A percentile compares a stretch with the other conserved stretches of the same genome.
Evolutionary conservation across 1,140 invertebrate species (phyloP).

Genomic region (Platyscapa corneri): DNA sequence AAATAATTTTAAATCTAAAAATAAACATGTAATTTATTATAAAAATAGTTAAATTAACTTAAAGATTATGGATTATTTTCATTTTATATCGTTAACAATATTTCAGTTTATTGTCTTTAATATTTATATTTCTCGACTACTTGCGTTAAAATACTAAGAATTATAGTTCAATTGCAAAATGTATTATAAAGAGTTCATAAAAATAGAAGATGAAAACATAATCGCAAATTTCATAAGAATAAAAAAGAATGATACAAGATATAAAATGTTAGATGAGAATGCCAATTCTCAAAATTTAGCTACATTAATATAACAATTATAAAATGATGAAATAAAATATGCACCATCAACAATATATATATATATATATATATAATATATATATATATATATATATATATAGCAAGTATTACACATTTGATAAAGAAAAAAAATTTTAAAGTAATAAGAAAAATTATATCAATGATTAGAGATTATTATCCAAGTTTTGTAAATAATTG

Average conservation of each 20-base stretch:
- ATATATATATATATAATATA: too few species aligned
- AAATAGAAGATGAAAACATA: neutral
- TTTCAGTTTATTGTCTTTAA: too few species aligned
- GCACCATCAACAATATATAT: constrained; percentile 59
- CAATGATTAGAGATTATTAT: constrained; percentile 73
- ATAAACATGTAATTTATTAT: neutral
- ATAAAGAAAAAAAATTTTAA: constrained; percentile 58
- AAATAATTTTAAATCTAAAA: too few species aligned
- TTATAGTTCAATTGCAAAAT: neutral
- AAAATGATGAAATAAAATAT: constrained; percentile 55
- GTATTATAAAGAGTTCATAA: constrained; percentile 25
- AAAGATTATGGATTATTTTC: too few species aligned
- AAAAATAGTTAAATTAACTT: too few species aligned
- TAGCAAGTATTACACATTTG: constrained; percentile 67
- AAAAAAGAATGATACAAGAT: constrained; percentile 1
- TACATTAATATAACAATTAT: constrained; percentile 44
- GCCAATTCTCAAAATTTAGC: constrained; percentile 35
- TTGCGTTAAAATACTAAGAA: neutral
- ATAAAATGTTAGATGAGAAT: constrained; percentile 27
- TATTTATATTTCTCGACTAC: too few species aligned
- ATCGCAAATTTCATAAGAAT: neutral
- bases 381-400: too few species aligned
- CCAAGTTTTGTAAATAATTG: constrained; percentile 74
- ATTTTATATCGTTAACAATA: too few species aligned
- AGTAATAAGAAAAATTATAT: constrained; percentile 52